These are phyloP conservation scores for Drosophila nr. medialis DNA, from an alignment of 2,888 invertebrate genomes.

Conservation along the genomic window DNA sequence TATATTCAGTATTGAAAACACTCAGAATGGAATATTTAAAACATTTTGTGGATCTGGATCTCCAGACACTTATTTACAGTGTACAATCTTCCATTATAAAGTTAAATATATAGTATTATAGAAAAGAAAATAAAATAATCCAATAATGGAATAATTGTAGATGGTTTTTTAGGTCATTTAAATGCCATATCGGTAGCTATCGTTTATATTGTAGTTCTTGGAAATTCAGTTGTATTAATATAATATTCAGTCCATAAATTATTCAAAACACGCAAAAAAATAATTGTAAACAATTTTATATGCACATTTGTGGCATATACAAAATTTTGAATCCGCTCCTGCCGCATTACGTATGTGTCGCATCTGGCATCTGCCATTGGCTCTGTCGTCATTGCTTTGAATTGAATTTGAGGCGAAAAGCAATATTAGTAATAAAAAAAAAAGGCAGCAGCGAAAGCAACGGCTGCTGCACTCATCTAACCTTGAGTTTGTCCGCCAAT, in stretches of 20 bases:
- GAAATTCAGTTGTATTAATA: background rate
- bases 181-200: background rate
- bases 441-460: background rate
- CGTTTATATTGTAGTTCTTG: background rate
- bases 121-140: background rate
- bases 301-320: background rate
- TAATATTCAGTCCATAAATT: background rate
- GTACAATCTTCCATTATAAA: too few species aligned
- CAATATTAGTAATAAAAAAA: background rate
- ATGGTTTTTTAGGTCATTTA: background rate
- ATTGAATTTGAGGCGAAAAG: slow-evolving; percentile 35
- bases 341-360: slow-evolving; percentile 54
- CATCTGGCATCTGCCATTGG: slow-evolving; percentile 30
- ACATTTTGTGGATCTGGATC: background rate
- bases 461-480: slow-evolving; percentile 55
- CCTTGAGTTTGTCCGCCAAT: slow-evolving; percentile 49
- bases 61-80: background rate
- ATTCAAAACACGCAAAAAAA: background rate
- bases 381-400: slow-evolving; percentile 42
- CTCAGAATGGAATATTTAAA: background rate
- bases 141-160: background rate
- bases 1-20: background rate
- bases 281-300: background rate
- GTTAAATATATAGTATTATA: background rate
- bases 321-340: slow-evolving; percentile 27